These are phyloP conservation scores for Gnathonemus longibarbis DNA, from an alignment of 2,113 vertebrate genomes.

Conservation along the genomic window DNA sequence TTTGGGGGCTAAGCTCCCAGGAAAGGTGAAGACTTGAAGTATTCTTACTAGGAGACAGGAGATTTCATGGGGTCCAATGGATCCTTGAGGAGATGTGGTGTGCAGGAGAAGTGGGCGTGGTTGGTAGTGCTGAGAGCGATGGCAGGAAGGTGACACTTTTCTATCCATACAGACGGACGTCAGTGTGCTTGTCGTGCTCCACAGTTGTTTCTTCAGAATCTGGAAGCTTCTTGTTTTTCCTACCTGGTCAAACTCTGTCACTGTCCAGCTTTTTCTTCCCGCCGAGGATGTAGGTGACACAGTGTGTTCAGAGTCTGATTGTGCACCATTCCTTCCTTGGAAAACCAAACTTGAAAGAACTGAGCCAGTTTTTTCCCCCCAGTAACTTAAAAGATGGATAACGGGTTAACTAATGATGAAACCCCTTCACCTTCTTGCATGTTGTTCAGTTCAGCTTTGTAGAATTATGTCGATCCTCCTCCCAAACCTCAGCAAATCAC, in stretches of 20 bases:
- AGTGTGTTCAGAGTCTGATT: background rate
- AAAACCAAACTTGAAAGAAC: background rate
- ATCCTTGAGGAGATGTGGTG: conserved; percentile 6
- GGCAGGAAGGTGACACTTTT: background rate
- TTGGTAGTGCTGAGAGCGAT: background rate
- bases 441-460: background rate
- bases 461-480: background rate
- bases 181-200: background rate
- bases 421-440: background rate
- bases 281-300: background rate
- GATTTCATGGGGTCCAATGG: conserved; percentile 7
- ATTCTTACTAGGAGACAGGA: conserved; percentile 34
- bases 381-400: background rate
- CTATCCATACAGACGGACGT: background rate
- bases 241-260: background rate
- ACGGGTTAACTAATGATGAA: background rate
- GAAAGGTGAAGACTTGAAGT: conserved; percentile 27
- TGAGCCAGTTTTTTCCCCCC: background rate
- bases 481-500: background rate
- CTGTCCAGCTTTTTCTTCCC: background rate
- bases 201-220: background rate
- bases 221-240: background rate
- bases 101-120: conserved; percentile 2
- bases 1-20: conserved; percentile 23
- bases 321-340: background rate